Evolutionary conservation across 2,888 invertebrate species (phyloP).

Genomic region (Phyllotreta striolata): DNA sequence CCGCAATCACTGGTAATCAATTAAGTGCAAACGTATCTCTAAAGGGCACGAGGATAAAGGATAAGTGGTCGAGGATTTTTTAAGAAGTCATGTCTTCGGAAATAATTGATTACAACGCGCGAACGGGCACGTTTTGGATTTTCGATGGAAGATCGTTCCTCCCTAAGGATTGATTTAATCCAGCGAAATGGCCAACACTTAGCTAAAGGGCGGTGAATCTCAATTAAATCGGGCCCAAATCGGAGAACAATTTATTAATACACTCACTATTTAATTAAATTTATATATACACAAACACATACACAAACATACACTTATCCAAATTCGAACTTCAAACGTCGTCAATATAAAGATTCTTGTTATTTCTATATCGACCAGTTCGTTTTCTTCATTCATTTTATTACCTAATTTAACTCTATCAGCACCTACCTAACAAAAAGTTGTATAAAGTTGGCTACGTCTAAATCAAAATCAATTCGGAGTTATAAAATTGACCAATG

Average conservation of each 20-base stretch:
- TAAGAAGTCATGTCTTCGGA: slow-evolving; percentile 14
- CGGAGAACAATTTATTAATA: background rate
- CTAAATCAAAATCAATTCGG: no score
- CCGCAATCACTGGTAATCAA: slow-evolving; percentile 1
- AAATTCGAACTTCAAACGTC: no score
- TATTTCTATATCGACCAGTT: no score
- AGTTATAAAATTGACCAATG: no score
- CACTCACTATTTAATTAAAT: background rate
- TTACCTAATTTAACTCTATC: no score
- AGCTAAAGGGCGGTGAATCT: slow-evolving; percentile 4
- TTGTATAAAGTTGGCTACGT: no score
- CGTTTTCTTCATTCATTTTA: no score
- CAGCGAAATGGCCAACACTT: slow-evolving; percentile 12
- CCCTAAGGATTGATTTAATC: background rate
- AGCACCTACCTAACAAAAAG: no score
- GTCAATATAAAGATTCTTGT: no score
- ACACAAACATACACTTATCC: no score
- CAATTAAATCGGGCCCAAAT: background rate
- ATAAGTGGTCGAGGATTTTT: slow-evolving; percentile 9
- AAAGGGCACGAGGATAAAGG: slow-evolving; percentile 8
- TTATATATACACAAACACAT: no score
- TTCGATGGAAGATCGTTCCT: background rate
- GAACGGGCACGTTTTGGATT: slow-evolving; percentile 11
- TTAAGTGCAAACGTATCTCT: slow-evolving; percentile 1
- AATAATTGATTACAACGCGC: slow-evolving; percentile 11